phyloP scores from a whole-genome alignment of 2,888 invertebrate species.

The Phaonia tiefii region DNA sequence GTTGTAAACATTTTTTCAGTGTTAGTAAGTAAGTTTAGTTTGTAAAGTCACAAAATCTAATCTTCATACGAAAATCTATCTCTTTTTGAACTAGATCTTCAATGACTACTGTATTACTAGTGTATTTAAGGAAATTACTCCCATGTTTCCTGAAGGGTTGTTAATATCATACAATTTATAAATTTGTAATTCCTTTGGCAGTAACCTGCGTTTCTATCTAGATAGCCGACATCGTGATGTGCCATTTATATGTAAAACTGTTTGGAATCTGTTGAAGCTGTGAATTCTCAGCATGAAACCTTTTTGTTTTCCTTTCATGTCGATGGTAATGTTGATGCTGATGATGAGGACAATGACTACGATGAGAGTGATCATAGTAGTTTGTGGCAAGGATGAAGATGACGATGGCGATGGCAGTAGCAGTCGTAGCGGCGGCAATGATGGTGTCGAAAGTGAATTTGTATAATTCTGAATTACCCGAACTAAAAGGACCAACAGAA shows the following conservation, averaged over 20 bases:
- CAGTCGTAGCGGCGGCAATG: too few species aligned
- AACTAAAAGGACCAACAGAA: constrained; percentile 9
- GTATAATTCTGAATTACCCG: constrained; percentile 46
- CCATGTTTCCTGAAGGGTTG: too few species aligned
- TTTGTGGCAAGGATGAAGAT: constrained; percentile 30
- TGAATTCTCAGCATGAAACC: constrained; percentile 54
- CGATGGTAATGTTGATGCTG: constrained; percentile 38
- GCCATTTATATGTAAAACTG: constrained; percentile 13
- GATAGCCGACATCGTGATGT: neutral
- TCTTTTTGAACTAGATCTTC: too few species aligned
- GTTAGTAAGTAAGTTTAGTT: too few species aligned
- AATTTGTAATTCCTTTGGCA: neutral
- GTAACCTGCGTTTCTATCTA: neutral
- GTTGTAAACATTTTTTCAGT: too few species aligned
- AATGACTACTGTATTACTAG: too few species aligned
- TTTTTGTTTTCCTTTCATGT: constrained; percentile 44
- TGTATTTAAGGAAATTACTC: too few species aligned
- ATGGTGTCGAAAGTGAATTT: constrained; percentile 61
- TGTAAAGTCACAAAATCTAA: too few species aligned
- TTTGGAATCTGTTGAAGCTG: constrained; percentile 53
- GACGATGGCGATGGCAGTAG: neutral
- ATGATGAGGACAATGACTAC: constrained; percentile 5
- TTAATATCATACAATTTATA: neutral
- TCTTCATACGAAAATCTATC: too few species aligned
- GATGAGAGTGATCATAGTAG: constrained; percentile 37